Base-by-base conservation (phyloP, 2,113 vertebrate genomes). In the Tragelaphus scriptus region DNA sequence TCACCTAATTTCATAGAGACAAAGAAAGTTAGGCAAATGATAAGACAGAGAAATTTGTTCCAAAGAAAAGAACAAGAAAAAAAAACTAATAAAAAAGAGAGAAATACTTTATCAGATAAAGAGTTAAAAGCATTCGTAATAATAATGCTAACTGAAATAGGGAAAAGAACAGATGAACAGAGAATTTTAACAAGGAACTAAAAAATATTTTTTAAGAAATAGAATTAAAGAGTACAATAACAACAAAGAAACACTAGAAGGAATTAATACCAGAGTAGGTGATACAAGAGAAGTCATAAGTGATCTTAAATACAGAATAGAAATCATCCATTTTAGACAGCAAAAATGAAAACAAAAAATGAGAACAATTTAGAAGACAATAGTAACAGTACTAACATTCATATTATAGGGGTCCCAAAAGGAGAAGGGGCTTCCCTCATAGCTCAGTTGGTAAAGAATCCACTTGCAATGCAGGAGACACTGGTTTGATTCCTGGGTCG, bases 391-490 rank as follows among this genome's bases (percentile, higher is more conserved):
- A 55, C 11, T 55, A 23, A 82, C 17, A 55, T 82, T 32, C 51
- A 12, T 12, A 82, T 8, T 82, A 55, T 14, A 82, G 80, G 51
- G 11, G 6, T 36, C 51, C 51, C 51, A 25, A 53, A 55, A n/a
- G 16, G 49, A 32, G 30, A 55, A 82, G 32, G 65, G 19, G 19
- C n/a, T 40, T 71, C 8, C 2, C 5, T 23, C 5, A 71, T 36
- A 40, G 10, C 19, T 71, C n/a, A 23, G n/a, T 71, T 71, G n/a
- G n/a, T 71, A 71, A 23, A 71, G n/a, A 71, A 71, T 23, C n/a
- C 0, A 0, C 9, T n/a, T 71, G 68, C n/a, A 71, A 71, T 11
- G 19, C n/a, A 40, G 19, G 68, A 71, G n/a, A 71, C 10, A 11
- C n/a, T 40, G 5, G 68, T 71, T 40, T 71, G n/a, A 6, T 71